Evolutionary conservation across 2,888 invertebrate species (phyloP).

Genomic region (Orthosia cruda): DNA sequence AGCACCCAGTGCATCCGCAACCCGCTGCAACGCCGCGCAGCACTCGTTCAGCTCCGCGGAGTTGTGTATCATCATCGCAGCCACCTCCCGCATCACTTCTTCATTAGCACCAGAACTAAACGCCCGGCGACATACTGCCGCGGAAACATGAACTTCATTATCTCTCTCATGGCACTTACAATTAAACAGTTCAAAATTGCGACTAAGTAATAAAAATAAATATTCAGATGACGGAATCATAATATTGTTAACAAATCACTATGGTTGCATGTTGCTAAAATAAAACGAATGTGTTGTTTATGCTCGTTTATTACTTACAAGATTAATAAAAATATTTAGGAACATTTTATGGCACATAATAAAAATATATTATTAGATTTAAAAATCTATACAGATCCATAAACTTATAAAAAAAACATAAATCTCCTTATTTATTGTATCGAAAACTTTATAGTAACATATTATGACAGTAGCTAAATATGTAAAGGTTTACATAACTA

Average conservation of each 20-base stretch:
- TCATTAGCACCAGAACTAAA: slow-evolving; percentile 43
- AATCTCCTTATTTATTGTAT: background rate
- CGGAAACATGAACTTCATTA: slow-evolving; percentile 46
- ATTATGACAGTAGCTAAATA: background rate
- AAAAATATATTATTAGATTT: slow-evolving; percentile 40
- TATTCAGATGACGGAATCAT: slow-evolving; percentile 46
- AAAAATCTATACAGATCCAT: slow-evolving; percentile 4
- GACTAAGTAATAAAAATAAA: slow-evolving; percentile 60
- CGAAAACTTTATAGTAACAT: background rate
- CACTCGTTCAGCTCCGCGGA: slow-evolving; percentile 64
- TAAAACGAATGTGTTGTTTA: slow-evolving; percentile 49
- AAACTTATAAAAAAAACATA: slow-evolving; percentile 7
- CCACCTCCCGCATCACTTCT: slow-evolving; percentile 51
- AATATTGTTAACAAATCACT: slow-evolving; percentile 60
- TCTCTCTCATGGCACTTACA: slow-evolving; percentile 40
- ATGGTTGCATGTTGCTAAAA: slow-evolving; percentile 59
- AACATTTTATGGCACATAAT: slow-evolving; percentile 65
- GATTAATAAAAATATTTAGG: slow-evolving; percentile 51
- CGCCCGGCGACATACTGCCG: slow-evolving; percentile 55
- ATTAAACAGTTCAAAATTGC: slow-evolving; percentile 27
- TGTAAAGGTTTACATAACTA: background rate
- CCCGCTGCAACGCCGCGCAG: slow-evolving; percentile 38
- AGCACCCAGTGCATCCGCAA: slow-evolving; percentile 31
- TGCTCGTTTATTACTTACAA: slow-evolving; percentile 57
- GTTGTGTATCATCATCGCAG: slow-evolving; percentile 55